Percentiles rank a stretch among this genome's conserved stretches.
Evolutionary conservation across 2,797 vertebrate genomes (phyloP).

Genomic region (Sardinella longiceps): DNA sequence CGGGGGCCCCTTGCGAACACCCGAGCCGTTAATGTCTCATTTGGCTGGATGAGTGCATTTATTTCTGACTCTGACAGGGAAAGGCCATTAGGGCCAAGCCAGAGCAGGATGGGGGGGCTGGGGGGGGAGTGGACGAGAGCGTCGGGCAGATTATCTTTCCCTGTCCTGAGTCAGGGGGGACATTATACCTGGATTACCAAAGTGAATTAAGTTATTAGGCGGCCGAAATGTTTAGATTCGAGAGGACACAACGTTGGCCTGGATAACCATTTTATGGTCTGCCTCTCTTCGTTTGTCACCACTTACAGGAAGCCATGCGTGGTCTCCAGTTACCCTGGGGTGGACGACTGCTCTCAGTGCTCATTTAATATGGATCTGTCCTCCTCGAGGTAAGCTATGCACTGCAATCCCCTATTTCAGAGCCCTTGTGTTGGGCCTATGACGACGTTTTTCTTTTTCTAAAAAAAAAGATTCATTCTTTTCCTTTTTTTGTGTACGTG

Average conservation of each 20-base stretch:
- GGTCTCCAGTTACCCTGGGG: not conserved
- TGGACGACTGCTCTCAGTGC: not conserved
- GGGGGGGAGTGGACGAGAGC: not conserved
- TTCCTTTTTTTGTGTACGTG: not conserved
- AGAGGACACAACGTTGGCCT: conserved; percentile 27
- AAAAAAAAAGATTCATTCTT: not conserved
- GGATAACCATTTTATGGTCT: conserved; percentile 16
- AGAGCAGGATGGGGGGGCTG: not conserved
- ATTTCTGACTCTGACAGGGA: conserved; percentile 38
- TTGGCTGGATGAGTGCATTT: conserved; percentile 29
- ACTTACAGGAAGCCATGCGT: not conserved
- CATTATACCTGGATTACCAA: conserved; percentile 46
- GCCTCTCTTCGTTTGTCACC: conserved; percentile 4
- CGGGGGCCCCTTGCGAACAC: not conserved
- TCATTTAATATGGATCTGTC: not conserved
- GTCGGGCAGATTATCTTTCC: conserved; percentile 44
- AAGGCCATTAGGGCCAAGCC: conserved; percentile 43
- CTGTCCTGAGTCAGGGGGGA: conserved; percentile 36
- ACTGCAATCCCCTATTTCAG: not conserved
- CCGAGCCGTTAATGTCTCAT: conserved; percentile 30
- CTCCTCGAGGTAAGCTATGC: not conserved
- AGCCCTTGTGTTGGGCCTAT: not conserved
- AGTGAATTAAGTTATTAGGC: conserved; percentile 41
- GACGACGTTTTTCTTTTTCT: not conserved
- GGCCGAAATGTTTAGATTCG: conserved; percentile 47